Conservation (phyloP, 1,140 invertebrate genomes). For the Doryteuthis pealeii region DNA sequence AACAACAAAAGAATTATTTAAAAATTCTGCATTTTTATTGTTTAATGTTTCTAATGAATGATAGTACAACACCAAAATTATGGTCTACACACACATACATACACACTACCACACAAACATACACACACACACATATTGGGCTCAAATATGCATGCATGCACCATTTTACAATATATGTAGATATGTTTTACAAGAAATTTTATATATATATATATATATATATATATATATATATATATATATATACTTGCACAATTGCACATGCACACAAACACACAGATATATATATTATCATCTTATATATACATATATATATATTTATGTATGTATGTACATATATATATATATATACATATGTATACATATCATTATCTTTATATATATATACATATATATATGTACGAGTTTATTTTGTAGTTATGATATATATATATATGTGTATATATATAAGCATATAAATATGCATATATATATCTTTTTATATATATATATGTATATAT, state of each 20-base stretch:
- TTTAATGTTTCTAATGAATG: too few relatives aligned
- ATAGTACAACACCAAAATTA: too few relatives aligned
- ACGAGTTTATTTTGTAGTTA: too few relatives aligned
- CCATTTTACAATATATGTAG: slow-evolving; percentile 30
- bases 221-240: not conserved
- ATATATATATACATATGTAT: not conserved
- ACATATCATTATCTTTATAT: not conserved
- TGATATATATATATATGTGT: slow-evolving; percentile 5
- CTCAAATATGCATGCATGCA: slow-evolving; percentile 27
- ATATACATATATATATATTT: not conserved
- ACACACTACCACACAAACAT: slow-evolving; percentile 35
- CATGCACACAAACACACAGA: not conserved
- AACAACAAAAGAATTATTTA: too few relatives aligned
- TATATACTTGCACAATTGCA: too few relatives aligned
- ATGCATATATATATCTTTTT: not conserved
- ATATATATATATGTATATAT: not conserved
- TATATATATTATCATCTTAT: too few relatives aligned
- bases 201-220: not conserved
- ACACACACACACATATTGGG: slow-evolving; percentile 15
- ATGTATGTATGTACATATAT: not conserved
- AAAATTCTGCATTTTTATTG: too few relatives aligned
- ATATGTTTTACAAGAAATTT: too few relatives aligned
- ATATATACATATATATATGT: slow-evolving; percentile 7
- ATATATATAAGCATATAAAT: not conserved
- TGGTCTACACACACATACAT: slow-evolving; percentile 30